phyloP scores from a whole-genome alignment of 2,888 invertebrate species.

The Lasioglossum morio region DNA sequence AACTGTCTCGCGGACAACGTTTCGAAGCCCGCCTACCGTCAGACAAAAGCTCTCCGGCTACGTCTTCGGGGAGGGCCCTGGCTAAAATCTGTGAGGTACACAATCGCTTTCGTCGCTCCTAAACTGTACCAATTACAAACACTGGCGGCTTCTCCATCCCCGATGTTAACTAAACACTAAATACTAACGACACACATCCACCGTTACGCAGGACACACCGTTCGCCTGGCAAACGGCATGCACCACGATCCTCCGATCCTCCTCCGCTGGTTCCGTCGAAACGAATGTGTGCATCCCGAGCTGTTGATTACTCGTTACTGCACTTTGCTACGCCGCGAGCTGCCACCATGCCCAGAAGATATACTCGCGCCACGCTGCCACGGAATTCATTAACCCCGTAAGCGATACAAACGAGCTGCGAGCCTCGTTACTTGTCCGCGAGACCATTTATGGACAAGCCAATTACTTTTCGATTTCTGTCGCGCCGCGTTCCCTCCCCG shows the following conservation, averaged over 20 bases:
- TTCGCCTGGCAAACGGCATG: background rate
- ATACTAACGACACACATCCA: constrained; percentile 82
- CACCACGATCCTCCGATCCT: background rate
- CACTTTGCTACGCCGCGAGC: constrained; percentile 43
- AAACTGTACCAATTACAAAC: constrained; percentile 84
- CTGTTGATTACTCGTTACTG: constrained; percentile 71
- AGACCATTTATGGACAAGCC: background rate
- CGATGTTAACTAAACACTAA: constrained; percentile 83
- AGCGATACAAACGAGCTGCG: constrained; percentile 30
- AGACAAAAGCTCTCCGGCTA: constrained; percentile 67
- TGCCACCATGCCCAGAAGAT: constrained; percentile 57
- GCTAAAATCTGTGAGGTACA: constrained; percentile 82
- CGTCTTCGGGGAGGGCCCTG: constrained; percentile 60
- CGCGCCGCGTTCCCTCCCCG: background rate
- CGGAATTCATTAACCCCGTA: constrained; percentile 60
- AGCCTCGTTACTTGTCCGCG: constrained; percentile 37
- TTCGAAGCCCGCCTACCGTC: background rate
- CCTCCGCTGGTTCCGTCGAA: background rate
- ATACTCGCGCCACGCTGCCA: constrained; percentile 43
- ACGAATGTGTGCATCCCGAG: constrained; percentile 65
- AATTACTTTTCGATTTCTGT: constrained; percentile 18
- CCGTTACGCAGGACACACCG: constrained; percentile 12
- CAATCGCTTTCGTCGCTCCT: constrained; percentile 81
- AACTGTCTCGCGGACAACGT: constrained; percentile 69
- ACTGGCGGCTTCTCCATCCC: constrained; percentile 81